Conservation (phyloP, 2,888 invertebrate species). For the Eremobia ochroleuca region DNA sequence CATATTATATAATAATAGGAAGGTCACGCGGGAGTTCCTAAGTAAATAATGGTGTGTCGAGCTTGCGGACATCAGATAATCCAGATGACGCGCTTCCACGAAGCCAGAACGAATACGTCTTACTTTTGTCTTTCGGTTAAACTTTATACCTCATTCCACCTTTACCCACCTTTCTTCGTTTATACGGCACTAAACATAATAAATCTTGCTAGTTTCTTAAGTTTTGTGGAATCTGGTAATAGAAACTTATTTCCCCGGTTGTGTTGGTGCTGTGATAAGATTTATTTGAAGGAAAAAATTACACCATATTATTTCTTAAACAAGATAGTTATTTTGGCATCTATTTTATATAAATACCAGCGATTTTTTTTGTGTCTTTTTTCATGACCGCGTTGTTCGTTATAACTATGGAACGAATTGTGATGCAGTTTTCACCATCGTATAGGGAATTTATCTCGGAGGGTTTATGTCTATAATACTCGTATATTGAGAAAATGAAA, state of each 20-base stretch:
- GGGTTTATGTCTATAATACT: too few species aligned
- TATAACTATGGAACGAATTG: background rate
- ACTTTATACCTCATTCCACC: background rate
- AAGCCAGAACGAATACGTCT: conserved; percentile 11
- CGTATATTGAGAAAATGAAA: background rate
- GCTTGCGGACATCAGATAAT: conserved; percentile 2
- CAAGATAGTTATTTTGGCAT: background rate
- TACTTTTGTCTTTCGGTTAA: background rate
- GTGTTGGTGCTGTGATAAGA: background rate
- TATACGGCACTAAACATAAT: background rate
- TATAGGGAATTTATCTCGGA: background rate
- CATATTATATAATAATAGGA: too few species aligned
- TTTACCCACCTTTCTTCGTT: background rate
- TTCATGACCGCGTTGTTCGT: background rate
- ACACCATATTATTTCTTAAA: too few species aligned
- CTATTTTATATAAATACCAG: background rate
- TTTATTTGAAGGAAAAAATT: background rate
- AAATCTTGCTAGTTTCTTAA: background rate
- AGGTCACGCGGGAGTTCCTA: conserved; percentile 3
- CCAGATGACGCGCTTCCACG: background rate
- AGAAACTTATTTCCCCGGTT: too few species aligned
- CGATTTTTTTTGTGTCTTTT: background rate
- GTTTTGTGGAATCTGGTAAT: background rate
- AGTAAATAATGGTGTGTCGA: conserved; percentile 15
- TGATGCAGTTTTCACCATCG: background rate